Evolutionary conservation across 1,140 invertebrate genomes (phyloP), one percentile per base, ranked within the genome.

Genomic region (Scaptomyza pallida): DNA sequence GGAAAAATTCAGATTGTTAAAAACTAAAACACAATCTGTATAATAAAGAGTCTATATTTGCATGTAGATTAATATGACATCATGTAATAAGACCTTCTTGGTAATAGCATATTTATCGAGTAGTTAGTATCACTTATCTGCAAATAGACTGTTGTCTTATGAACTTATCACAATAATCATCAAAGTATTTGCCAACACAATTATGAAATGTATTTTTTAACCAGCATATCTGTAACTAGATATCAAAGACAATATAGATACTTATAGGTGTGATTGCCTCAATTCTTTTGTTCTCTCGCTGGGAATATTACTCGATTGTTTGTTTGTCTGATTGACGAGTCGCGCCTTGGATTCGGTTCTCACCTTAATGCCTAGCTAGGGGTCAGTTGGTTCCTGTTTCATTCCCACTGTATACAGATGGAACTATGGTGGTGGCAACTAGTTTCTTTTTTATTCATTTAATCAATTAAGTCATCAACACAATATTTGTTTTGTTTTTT

Each of bases 381-480:
- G 62, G 54, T 33, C 61, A 35, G 13, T 40, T 40, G 4, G 26
- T 17, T 21, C 43, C 43, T 44, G 17, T 21, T n/a, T n/a, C 37
- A 10, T 63, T 70, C 67, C 60, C 67, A 64, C 13, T 2, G 23
- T 30, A 26, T 5, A 16, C 57, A 40, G 40, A 13, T 52, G 69
- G 26, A 19, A 33, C 17, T 8, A 6, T 67, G 63, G 48, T 62
- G 64, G 55, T 68, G 65, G 57, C 37, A 55, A 16, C 30, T 43
- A 45, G n/a, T n/a, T n/a, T n/a, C n/a, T 62, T 56, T 69, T 69
- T 61, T 62, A 69, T 62, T 26, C 60, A 70, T 69, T 63, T 55
- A 73, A 73, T 73, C 71, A 73, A 70, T 73, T 73, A 73, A 73
- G 71, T 73, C 71, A 73, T 73, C 71, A 63, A 57, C 52, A 10